These are phyloP conservation scores for Rhea americana DNA, from an alignment of 2,113 vertebrate genomes.

Conservation along the genomic window DNA sequence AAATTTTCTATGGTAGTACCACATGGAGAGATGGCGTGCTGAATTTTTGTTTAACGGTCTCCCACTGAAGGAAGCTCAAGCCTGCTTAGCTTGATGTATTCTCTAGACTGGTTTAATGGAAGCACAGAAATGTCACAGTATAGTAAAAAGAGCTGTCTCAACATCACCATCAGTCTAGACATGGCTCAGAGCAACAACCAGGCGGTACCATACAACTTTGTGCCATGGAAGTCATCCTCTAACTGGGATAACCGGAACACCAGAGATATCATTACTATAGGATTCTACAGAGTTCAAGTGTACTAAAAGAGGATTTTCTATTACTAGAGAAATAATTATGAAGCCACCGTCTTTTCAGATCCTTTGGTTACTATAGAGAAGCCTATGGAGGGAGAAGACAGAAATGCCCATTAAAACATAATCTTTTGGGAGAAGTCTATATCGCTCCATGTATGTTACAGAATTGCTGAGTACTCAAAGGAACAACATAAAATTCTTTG, in stretches of 20 bases:
- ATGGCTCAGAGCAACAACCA: not conserved
- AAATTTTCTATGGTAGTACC: not conserved
- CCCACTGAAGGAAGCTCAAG: not conserved
- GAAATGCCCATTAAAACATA: not conserved
- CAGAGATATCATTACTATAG: not conserved
- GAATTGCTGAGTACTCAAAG: not conserved
- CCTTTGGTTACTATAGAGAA: not conserved
- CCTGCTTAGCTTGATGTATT: not conserved
- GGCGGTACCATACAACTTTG: not conserved
- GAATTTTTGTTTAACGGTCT: not conserved
- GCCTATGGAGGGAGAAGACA: not conserved
- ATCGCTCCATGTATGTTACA: not conserved
- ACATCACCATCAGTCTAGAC: not conserved
- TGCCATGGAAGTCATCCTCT: not conserved
- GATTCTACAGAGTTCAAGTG: not conserved
- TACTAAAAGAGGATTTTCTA: not conserved
- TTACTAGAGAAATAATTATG: not conserved
- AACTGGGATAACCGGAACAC: not conserved
- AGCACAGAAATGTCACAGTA: not conserved
- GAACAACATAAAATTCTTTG: not conserved
- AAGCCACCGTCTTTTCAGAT: not conserved
- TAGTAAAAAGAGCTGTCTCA: not conserved
- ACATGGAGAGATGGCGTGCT: not conserved
- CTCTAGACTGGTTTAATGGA: fast-evolving
- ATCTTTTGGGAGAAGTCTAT: not conserved